Evolutionary conservation across 2,888 invertebrate species (phyloP), one percentile per base, ranked within the genome.

Genomic region (Rhamphomyia laevipes): DNA sequence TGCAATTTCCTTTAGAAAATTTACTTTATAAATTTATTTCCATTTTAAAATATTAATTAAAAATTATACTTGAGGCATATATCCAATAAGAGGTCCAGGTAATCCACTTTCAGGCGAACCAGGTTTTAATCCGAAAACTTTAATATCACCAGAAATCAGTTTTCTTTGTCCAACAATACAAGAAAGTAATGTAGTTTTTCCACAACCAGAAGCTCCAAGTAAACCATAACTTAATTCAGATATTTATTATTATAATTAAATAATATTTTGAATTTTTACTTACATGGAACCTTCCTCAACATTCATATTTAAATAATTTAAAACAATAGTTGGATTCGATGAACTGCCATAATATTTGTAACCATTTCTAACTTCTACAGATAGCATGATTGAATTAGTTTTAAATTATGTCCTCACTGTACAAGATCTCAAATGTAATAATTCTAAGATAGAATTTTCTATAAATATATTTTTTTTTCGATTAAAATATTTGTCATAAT

Each of bases 191-290:
- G 93, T 92, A 0, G 92, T 92, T 66, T 92, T 93, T 6, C 90
- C 90, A 63, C 92, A 92, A 7, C 92, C 92, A 57, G 90, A 90
- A 0, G 92, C 85, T 2, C 92, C 93, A 17, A 93, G 74, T 9
- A 93, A 75, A 27, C 91, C 91, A 65, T 92, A 93, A 60, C 86
- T 86, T n/a, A n/a, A n/a, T n/a, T 31, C 15, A 46, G n/a, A n/a
- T n/a, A n/a, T n/a, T n/a, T n/a, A n/a, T n/a, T n/a, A n/a, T n/a
- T n/a, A n/a, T n/a, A n/a, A n/a, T n/a, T n/a, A n/a, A n/a, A n/a
- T n/a, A n/a, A n/a, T n/a, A n/a, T n/a, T n/a, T n/a, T n/a, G n/a
- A n/a, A 27, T 3, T 23, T 23, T 27, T n/a, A 80, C 86, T 82
- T 68, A 88, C 88, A 88, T 87, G 51, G 78, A 78, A 42, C 86